Percentiles rank a stretch among this genome's conserved stretches.
Conservation (phyloP, 1,140 invertebrate genomes). For the Brachionus rotundiformis region DNA sequence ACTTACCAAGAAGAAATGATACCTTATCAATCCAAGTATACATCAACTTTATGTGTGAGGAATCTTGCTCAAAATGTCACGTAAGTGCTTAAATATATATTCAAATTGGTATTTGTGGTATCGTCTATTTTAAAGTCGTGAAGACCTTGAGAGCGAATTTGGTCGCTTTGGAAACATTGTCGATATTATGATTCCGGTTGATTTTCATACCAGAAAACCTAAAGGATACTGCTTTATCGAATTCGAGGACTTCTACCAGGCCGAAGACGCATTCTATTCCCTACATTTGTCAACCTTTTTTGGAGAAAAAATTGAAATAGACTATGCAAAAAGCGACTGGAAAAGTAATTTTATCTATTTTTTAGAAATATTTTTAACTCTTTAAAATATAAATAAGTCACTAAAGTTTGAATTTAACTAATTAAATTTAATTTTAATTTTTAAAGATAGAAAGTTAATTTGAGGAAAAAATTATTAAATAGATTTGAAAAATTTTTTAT, state of each 20-base stretch:
- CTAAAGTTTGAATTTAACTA: too few species aligned
- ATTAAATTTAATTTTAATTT: too few species aligned
- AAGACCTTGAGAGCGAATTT: conserved; percentile 64
- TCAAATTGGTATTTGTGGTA: too few species aligned
- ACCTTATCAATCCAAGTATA: conserved; percentile 38
- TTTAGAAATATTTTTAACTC: too few species aligned
- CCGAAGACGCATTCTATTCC: conserved; percentile 51
- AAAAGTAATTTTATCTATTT: conserved; percentile 38
- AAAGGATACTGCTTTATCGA: conserved; percentile 67
- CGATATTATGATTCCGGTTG: conserved; percentile 67
- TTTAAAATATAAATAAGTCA: too few species aligned
- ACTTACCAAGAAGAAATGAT: conserved; percentile 3
- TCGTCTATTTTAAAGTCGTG: conserved; percentile 56
- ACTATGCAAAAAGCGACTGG: conserved; percentile 52
- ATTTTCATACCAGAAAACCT: conserved; percentile 65
- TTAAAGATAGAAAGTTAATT: too few species aligned
- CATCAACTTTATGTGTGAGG: conserved; percentile 36
- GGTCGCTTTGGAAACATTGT: conserved; percentile 66
- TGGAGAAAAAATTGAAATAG: conserved; percentile 52
- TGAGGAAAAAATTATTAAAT: too few species aligned
- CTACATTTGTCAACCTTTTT: conserved; percentile 51
- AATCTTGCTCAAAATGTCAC: conserved; percentile 47
- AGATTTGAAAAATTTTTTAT: not conserved
- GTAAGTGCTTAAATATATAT: too few species aligned
- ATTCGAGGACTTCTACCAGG: conserved; percentile 58